phyloP scores from a whole-genome alignment of 2,113 vertebrate species.

The Murina feae region DNA sequence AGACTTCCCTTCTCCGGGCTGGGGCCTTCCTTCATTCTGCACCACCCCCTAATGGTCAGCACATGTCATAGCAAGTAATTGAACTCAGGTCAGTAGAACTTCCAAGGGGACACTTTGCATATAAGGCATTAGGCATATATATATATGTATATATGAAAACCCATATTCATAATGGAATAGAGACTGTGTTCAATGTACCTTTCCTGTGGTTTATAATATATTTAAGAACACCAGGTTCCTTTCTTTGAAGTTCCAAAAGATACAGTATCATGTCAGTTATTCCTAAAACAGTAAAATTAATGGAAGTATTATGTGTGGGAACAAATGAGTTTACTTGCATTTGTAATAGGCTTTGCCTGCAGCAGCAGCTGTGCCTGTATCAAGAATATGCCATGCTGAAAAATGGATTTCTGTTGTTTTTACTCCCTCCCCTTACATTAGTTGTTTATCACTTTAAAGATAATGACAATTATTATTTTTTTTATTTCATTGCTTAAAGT shows the following conservation, averaged over 20 bases:
- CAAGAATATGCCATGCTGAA: conserved; percentile 68
- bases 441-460: conserved; percentile 53
- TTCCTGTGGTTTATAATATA: background rate
- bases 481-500: too few species aligned
- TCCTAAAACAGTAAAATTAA: conserved; percentile 52
- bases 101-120: too few species aligned
- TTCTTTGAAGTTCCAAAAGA: background rate
- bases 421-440: background rate
- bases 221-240: background rate
- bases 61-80: too few species aligned
- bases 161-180: background rate
- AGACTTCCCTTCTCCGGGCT: too few species aligned
- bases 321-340: conserved; percentile 62
- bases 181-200: background rate
- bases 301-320: conserved; percentile 48
- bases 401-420: conserved; percentile 74
- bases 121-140: too few species aligned
- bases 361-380: conserved; percentile 63
- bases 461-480: background rate
- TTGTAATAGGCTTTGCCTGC: conserved; percentile 65
- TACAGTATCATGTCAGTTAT: conserved; percentile 20
- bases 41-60: too few species aligned
- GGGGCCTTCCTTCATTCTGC: too few species aligned
- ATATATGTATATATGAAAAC: background rate
- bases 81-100: too few species aligned